A percentile compares a stretch with the other conserved stretches of the same genome.
Evolutionary conservation across 2,113 vertebrate genomes (phyloP).

Genomic region (Prietella phreatophila): DNA sequence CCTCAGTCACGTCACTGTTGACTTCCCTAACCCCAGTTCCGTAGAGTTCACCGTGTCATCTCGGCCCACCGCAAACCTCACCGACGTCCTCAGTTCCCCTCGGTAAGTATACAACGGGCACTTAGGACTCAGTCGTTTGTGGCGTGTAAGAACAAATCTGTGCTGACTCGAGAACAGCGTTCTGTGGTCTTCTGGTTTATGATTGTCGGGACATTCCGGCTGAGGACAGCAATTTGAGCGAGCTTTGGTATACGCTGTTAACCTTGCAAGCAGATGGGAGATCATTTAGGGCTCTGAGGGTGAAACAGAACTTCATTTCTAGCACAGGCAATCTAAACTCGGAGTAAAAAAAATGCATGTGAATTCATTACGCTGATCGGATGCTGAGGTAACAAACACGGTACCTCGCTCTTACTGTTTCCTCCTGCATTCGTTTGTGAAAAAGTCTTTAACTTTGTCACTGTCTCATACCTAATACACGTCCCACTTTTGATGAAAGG

Average conservation of each 20-base stretch:
- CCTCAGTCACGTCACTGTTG: neutral
- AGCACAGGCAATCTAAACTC: neutral
- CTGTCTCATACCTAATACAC: neutral
- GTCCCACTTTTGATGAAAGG: slow-evolving; percentile 66
- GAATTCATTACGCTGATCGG: neutral
- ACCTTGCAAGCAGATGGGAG: neutral
- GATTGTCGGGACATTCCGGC: neutral
- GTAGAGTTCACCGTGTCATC: neutral
- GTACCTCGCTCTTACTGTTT: neutral
- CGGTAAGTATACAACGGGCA: neutral
- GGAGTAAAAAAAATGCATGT: neutral
- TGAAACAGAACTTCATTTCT: neutral
- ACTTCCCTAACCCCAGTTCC: neutral
- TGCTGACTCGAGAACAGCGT: neutral
- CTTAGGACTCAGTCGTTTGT: neutral
- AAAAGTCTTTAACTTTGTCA: neutral
- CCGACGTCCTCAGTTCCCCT: neutral
- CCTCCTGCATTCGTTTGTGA: neutral
- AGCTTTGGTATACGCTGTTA: neutral
- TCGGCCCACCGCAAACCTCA: slow-evolving; percentile 19
- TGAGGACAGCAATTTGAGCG: slow-evolving; percentile 4
- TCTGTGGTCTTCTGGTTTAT: neutral
- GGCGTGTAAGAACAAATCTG: slow-evolving; percentile 39
- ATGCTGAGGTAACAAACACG: neutral
- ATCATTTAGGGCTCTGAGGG: neutral